phyloP scores from a whole-genome alignment of 2,888 invertebrate genomes.

The Candidula unifasciata region DNA sequence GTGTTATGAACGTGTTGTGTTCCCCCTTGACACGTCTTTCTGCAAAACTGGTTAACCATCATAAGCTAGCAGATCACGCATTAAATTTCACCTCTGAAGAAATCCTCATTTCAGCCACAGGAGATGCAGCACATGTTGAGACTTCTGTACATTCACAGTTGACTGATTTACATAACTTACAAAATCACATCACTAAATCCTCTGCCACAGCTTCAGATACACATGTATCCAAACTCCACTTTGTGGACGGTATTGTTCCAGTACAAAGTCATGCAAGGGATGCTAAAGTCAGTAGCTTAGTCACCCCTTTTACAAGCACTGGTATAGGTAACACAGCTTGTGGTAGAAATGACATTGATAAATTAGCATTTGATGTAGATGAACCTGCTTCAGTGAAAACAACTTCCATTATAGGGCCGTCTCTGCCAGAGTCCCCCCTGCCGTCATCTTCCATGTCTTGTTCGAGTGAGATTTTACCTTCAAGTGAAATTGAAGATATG shows the following conservation, averaged over 20 bases:
- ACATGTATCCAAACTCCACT: neutral
- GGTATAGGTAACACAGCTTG: neutral
- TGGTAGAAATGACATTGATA: neutral
- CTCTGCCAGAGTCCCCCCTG: conserved; percentile 26
- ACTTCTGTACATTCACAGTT: neutral
- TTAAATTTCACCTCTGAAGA: neutral
- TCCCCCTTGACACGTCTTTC: neutral
- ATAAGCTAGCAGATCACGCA: neutral
- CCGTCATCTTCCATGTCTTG: conserved; percentile 42
- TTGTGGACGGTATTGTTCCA: neutral
- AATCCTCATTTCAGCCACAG: neutral
- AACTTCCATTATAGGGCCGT: neutral
- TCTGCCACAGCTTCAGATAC: neutral
- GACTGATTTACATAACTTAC: neutral
- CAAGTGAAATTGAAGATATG: conserved; percentile 40
- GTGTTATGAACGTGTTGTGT: neutral
- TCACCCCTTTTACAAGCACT: neutral
- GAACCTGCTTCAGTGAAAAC: neutral
- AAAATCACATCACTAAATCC: neutral
- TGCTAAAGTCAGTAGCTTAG: neutral
- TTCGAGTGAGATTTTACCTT: conserved; percentile 41
- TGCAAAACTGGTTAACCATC: neutral
- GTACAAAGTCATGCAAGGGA: neutral
- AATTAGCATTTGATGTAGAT: neutral
- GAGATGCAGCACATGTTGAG: neutral